These are phyloP conservation scores for Psylliodes chrysocephalus DNA, from an alignment of 2,888 invertebrate species.

Conservation along the genomic window DNA sequence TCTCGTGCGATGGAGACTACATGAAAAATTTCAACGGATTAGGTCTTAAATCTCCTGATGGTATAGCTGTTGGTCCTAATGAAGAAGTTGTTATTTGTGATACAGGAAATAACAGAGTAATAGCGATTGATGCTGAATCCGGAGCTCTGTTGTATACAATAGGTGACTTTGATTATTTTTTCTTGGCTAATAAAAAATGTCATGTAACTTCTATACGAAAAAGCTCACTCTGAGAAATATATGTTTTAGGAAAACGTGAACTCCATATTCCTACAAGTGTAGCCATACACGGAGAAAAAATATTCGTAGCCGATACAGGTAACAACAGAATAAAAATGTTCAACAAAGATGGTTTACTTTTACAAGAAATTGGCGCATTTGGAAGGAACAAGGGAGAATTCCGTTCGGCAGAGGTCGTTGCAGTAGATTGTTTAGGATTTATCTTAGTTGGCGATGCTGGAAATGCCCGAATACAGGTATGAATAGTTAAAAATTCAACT, in stretches of 20 bases:
- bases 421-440: conserved; percentile 77
- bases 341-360: conserved; percentile 67
- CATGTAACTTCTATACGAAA: no score
- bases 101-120: conserved; percentile 79
- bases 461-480: conserved; percentile 76
- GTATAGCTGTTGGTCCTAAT: conserved; percentile 70
- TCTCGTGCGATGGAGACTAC: conserved; percentile 72
- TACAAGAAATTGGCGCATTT: conserved; percentile 73
- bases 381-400: conserved; percentile 77
- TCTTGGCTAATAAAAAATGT: neutral
- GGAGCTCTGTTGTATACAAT: conserved; percentile 51
- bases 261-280: conserved; percentile 79
- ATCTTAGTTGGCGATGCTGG: conserved; percentile 84
- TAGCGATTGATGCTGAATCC: conserved; percentile 64
- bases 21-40: conserved; percentile 71
- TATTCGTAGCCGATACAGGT: conserved; percentile 75
- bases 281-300: conserved; percentile 68
- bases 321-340: conserved; percentile 72
- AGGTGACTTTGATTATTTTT: conserved; percentile 22
- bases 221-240: no score
- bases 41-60: conserved; percentile 78
- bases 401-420: conserved; percentile 78
- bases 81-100: conserved; percentile 77
- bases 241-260: conserved; percentile 51
- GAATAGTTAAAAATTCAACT: no score